Base-by-base conservation (phyloP, 2,888 invertebrate genomes). In the Resseliella maxima region DNA sequence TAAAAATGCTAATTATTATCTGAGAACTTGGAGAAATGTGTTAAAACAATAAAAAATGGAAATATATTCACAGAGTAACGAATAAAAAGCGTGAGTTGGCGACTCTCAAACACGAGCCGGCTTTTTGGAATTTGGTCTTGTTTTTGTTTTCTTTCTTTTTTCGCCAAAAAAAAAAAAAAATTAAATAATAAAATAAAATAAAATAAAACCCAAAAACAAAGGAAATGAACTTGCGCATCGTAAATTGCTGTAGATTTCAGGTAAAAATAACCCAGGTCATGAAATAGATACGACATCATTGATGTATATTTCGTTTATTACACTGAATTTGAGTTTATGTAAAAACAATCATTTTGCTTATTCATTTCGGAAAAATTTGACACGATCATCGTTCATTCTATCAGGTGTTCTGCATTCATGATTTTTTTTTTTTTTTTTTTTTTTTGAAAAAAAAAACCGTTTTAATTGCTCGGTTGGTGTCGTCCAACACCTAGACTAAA, bases 1-100 rank as follows among this genome's bases (percentile, higher is more conserved):
- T 35, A 72, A 72, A 72, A 72, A 72, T 72, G 27, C 72, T 72
- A 72, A 72, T 72, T 72, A 72, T 72, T 35, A 72, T 72, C 27
- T 72, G 35, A 35, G 72, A 72, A 72, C 72, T 31, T 18, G 31
- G n/a, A 72, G 72, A 72, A 59, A 72, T 72, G 72, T 72, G 72
- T 72, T 27, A 72, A 72, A 31, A 72, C 72, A 72, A 72, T 72
- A 35, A 72, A 31, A 72, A 31, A 72, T 72, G 31, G 31, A 72
- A 35, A 27, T 31, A 72, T 72, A 31, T 72, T 72, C 72, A 72
- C 59, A 15, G 72, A 31, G 31, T 72, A 31, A 72, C 24, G 59
- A 59, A 59, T 24, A 15, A 59, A 59, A 59, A 24, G 59, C 59
- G 59, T 59, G 59, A 59, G 59, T 59, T 59, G 59, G 72, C 31